A percentile compares a stretch with the other conserved stretches of the same genome.
Conservation (phyloP, 2,888 invertebrate species). For the Drosophila ustulata region DNA sequence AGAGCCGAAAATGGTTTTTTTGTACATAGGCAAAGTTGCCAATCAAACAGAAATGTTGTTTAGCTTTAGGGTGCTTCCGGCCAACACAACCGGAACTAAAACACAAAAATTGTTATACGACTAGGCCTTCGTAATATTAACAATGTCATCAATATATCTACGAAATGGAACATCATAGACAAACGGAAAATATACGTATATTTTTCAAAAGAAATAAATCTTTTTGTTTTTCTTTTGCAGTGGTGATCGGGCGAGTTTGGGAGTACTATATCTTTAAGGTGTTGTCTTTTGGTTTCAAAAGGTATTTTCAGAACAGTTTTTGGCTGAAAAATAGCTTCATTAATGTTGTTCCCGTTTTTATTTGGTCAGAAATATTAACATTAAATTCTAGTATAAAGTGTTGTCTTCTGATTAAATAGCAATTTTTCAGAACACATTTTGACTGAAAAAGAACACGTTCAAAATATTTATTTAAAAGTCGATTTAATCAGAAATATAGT, state of each 20-base stretch:
- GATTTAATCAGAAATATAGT: too few relatives aligned
- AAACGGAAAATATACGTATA: constrained; percentile 39
- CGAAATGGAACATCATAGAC: constrained; percentile 39
- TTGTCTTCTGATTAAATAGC: too few relatives aligned
- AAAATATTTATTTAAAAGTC: too few relatives aligned
- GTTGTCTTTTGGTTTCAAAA: too few relatives aligned
- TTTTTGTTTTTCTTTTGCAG: neutral
- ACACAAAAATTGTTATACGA: constrained; percentile 42
- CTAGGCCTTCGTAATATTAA: constrained; percentile 31
- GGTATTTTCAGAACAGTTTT: too few relatives aligned
- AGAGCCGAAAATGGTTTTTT: constrained; percentile 15
- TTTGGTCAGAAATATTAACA: too few relatives aligned
- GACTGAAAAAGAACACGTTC: too few relatives aligned
- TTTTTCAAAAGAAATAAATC: constrained; percentile 32
- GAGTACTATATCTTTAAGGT: neutral
- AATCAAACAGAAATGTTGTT: constrained; percentile 45
- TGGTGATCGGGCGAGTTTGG: neutral
- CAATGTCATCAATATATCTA: constrained; percentile 27
- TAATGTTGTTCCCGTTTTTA: too few relatives aligned
- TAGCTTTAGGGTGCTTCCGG: constrained; percentile 53
- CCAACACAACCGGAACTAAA: constrained; percentile 50
- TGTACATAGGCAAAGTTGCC: constrained; percentile 33
- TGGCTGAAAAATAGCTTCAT: too few relatives aligned
- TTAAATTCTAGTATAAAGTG: too few relatives aligned
- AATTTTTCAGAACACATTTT: too few relatives aligned